Conservation (phyloP, 2,797 vertebrate genomes). For the Pterois miles region DNA sequence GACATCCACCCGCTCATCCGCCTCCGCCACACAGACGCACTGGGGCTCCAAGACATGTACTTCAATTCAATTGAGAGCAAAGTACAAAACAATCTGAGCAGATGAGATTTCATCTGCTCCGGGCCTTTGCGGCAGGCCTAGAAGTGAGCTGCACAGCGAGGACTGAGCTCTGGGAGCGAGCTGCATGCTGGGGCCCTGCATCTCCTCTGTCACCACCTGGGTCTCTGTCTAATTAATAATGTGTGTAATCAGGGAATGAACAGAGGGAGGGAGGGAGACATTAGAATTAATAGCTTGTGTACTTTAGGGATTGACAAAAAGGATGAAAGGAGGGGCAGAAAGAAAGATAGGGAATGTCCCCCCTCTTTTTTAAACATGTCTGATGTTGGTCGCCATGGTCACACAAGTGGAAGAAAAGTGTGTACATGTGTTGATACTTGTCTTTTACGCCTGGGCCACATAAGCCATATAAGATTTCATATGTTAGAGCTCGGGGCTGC, state of each 20-base stretch:
- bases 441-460: background rate
- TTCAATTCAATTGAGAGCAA: constrained; percentile 50
- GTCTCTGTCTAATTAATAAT: constrained; percentile 63
- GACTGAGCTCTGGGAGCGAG: constrained; percentile 27
- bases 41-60: constrained; percentile 13
- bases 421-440: background rate
- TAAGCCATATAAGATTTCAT: too few relatives aligned
- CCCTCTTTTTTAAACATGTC: background rate
- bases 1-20: background rate
- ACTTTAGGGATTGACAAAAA: constrained; percentile 26
- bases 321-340: background rate
- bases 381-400: background rate
- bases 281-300: constrained; percentile 47
- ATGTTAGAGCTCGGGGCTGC: too few relatives aligned
- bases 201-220: constrained; percentile 41
- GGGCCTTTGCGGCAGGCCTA: background rate
- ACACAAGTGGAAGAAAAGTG: background rate
- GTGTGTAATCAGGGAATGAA: constrained; percentile 55
- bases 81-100: constrained; percentile 45
- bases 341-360: background rate
- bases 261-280: constrained; percentile 6
- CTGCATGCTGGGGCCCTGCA: constrained; percentile 35
- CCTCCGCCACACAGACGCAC: background rate
- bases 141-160: background rate
- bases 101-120: constrained; percentile 37